A percentile compares a stretch with the other conserved stretches of the same genome.
Evolutionary conservation across 2,888 invertebrate species (phyloP).

Genomic region (Cephus pygmeus): DNA sequence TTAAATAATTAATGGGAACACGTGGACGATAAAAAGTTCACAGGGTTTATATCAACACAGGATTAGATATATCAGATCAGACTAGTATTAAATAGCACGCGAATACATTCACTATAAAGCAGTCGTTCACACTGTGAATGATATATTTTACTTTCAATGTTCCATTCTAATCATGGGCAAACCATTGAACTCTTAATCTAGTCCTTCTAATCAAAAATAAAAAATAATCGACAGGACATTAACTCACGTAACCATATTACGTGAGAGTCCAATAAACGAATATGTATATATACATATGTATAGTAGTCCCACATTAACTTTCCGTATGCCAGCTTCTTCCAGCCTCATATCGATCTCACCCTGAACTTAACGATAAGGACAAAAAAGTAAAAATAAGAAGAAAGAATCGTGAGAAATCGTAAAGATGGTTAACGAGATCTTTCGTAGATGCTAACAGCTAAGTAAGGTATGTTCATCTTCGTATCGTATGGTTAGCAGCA

Average conservation of each 20-base stretch:
- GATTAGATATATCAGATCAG: background rate
- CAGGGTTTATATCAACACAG: background rate
- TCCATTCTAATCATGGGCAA: background rate
- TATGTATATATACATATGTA: background rate
- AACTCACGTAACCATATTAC: background rate
- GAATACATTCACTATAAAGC: background rate
- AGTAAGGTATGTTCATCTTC: background rate
- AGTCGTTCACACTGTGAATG: background rate
- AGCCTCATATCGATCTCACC: background rate
- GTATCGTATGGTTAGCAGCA: background rate
- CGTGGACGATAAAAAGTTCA: background rate
- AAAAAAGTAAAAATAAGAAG: background rate
- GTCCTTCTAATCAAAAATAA: background rate
- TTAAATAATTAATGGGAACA: background rate
- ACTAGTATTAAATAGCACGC: background rate
- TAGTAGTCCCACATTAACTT: background rate
- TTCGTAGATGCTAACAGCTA: background rate
- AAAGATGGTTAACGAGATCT: background rate
- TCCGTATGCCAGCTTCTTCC: background rate
- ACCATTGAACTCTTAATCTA: background rate
- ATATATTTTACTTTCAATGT: background rate
- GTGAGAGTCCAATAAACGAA: background rate
- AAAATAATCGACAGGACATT: background rate
- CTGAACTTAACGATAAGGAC: background rate
- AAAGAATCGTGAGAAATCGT: background rate